Evolutionary conservation across 2,113 vertebrate genomes (phyloP), one percentile per base, ranked within the genome.

Genomic region (Tetrao urogallus): DNA sequence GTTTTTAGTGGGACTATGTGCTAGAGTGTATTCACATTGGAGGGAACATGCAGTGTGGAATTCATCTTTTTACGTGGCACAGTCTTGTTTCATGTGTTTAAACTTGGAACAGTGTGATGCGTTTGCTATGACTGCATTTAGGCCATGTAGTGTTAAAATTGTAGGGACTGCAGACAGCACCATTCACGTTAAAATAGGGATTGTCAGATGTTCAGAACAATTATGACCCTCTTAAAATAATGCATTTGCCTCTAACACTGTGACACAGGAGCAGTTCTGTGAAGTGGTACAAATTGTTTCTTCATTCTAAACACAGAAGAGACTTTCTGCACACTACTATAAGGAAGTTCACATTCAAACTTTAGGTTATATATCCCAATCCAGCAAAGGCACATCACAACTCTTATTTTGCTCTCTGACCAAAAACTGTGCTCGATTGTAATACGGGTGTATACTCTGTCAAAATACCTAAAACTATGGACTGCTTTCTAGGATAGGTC

Each of bases 191-290:
- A 40, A 69, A 72, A 36, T 9, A 67, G 52, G 70, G n/a, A n/a
- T 75, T 81, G 70, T 78, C 65, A 63, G 56, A 89, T 73, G 15
- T 57, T 92, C 34, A 70, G 48, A 85, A 88, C 30, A 81, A 36
- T 73, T 88, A 57, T 19, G 69, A 86, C 79, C 84, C 71, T 71
- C 38, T 70, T 86, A 76, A 88, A 93, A 83, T 93, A 89, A 92
- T 57, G 79, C 58, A 86, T 91, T 95, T 94, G 95, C 91, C 94
- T 97, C 82, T 89, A 96, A 96, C 97, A 97, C 97, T 97, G 97
- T 97, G 97, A 97, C 94, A 91, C 32, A 90, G 76, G 86, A 89
- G 71, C 89, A 91, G 72, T 86, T 83, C 72, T 93, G 50, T 80
- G 74, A 82, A 92, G 79, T 69, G 61, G 65, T 60, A 82, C 75